A percentile compares a stretch with the other conserved stretches of the same genome.
Conservation (phyloP, 2,797 vertebrate genomes). For the Siniperca scherzeri region DNA sequence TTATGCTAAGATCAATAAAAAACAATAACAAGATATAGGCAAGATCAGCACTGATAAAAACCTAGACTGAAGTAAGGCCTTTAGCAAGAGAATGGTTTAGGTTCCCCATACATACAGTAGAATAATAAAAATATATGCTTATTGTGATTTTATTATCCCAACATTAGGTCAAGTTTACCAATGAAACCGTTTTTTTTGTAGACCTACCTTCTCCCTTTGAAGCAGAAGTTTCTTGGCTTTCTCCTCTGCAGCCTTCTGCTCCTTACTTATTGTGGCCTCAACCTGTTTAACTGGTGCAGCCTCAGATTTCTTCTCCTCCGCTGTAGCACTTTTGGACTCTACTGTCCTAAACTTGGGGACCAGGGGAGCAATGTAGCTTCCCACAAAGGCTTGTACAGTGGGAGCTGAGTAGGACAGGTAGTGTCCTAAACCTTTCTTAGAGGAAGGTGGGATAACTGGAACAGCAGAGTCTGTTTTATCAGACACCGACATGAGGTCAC, state of each 20-base stretch:
- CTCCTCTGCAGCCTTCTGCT: slow-evolving; percentile 88
- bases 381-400: slow-evolving; percentile 95
- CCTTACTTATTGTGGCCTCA: slow-evolving; percentile 82
- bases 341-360: slow-evolving; percentile 90
- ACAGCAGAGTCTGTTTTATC: slow-evolving; percentile 65
- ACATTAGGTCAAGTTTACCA: background rate
- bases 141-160: background rate
- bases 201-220: slow-evolving; percentile 94
- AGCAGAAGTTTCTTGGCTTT: slow-evolving; percentile 89
- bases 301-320: slow-evolving; percentile 77
- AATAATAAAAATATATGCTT: background rate
- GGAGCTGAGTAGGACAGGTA: slow-evolving; percentile 92
- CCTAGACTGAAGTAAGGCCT: background rate
- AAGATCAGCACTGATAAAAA: background rate
- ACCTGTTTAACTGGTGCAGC: slow-evolving; percentile 73
- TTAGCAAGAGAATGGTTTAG: background rate
- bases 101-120: background rate
- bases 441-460: slow-evolving; percentile 71
- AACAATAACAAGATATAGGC: background rate
- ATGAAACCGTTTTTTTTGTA: background rate
- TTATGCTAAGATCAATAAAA: background rate
- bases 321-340: slow-evolving; percentile 83
- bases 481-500: slow-evolving; percentile 60
- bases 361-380: slow-evolving; percentile 92
- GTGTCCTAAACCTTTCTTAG: slow-evolving; percentile 91